Evolutionary conservation across 2,113 vertebrate genomes (phyloP).

Genomic region (Loxodonta africana): DNA sequence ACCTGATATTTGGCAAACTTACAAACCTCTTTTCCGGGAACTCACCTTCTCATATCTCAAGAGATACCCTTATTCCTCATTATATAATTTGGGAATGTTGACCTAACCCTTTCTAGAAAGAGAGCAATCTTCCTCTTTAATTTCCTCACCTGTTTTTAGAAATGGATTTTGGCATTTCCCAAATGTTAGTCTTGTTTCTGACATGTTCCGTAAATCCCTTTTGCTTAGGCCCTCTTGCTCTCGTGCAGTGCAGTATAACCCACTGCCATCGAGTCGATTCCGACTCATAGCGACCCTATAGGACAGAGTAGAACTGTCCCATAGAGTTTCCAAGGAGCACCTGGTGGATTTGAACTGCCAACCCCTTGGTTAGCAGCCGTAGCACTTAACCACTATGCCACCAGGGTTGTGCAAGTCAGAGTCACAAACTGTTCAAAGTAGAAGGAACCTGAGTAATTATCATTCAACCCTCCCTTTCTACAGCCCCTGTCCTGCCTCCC

Average conservation of each 20-base stretch:
- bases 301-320: too few relatives aligned
- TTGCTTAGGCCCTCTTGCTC: background rate
- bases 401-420: background rate
- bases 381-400: too few relatives aligned
- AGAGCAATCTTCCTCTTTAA: slow-evolving; percentile 13
- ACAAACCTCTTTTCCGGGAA: slow-evolving; percentile 9
- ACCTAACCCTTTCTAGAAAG: slow-evolving; percentile 27
- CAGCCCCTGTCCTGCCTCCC: background rate
- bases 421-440: background rate
- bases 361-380: too few relatives aligned
- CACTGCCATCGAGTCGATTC: too few relatives aligned
- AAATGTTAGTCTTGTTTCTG: slow-evolving; percentile 42
- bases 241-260: background rate
- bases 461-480: background rate
- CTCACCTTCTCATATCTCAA: background rate
- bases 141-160: slow-evolving; percentile 55
- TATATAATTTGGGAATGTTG: background rate
- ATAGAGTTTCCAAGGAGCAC: too few relatives aligned
- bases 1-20: slow-evolving; percentile 45
- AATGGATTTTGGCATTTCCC: slow-evolving; percentile 51
- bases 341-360: too few relatives aligned
- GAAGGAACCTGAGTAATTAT: background rate
- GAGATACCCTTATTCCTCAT: background rate
- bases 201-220: background rate
- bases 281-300: too few relatives aligned